These are phyloP conservation scores for Pomatostomus ruficeps DNA, from an alignment of 2,113 vertebrate species.

Conservation along the genomic window DNA sequence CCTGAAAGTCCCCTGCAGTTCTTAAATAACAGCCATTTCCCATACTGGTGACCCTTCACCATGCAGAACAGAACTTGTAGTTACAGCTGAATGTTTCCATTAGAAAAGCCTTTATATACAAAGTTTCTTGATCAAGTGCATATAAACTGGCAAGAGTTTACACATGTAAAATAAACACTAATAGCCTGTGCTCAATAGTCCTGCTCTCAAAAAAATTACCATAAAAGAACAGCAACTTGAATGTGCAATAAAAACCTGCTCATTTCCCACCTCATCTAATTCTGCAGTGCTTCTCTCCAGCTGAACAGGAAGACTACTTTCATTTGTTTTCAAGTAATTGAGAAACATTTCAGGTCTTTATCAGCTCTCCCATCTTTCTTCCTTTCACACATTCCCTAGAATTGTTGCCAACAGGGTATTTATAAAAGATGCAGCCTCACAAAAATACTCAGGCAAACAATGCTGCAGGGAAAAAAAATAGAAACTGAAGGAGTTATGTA, in stretches of 20 bases:
- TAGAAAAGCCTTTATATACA: background rate
- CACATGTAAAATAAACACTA: slow-evolving; percentile 30
- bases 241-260: background rate
- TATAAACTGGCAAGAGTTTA: slow-evolving; percentile 8
- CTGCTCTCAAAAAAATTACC: slow-evolving; percentile 15
- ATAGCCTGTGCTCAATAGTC: slow-evolving; percentile 1
- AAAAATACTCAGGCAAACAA: background rate
- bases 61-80: background rate
- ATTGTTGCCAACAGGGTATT: background rate
- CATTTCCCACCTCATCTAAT: slow-evolving; percentile 43
- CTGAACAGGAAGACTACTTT: slow-evolving; percentile 28
- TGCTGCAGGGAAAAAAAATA: background rate
- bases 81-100: background rate
- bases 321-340: slow-evolving; percentile 51
- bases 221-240: slow-evolving; percentile 3
- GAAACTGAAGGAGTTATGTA: background rate
- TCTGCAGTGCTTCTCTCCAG: background rate
- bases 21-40: background rate
- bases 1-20: background rate
- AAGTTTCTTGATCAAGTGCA: slow-evolving; percentile 23
- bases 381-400: background rate
- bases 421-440: background rate
- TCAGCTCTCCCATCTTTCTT: slow-evolving; percentile 12
- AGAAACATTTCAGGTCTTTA: slow-evolving; percentile 50
- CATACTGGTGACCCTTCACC: background rate